Conservation (phyloP, 2,797 vertebrate genomes). For the Phataginus tetradactyla region DNA sequence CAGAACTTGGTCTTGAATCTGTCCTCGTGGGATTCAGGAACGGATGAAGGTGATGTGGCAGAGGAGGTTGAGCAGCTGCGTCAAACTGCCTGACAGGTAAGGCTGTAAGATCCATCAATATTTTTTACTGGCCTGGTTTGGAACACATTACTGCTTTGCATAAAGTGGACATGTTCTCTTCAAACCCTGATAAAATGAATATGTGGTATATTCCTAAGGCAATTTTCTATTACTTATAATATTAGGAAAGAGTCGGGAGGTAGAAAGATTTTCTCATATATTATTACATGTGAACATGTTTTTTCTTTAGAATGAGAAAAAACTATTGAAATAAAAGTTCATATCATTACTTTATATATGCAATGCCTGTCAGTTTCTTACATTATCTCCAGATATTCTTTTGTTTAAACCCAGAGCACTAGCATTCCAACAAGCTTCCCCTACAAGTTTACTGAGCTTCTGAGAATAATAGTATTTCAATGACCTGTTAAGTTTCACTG, state of each 20-base stretch:
- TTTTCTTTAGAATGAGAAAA: neutral
- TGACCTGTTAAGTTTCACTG: neutral
- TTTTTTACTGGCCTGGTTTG: neutral
- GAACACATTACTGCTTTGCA: neutral
- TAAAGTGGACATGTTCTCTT: neutral
- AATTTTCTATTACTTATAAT: neutral
- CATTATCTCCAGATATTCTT: neutral
- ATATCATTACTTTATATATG: neutral
- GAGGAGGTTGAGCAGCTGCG: neutral
- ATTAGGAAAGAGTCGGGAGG: neutral
- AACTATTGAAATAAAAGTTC: neutral
- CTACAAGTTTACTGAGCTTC: neutral
- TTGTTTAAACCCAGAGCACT: neutral
- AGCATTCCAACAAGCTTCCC: neutral
- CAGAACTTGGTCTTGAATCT: neutral
- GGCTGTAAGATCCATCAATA: neutral
- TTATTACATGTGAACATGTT: neutral
- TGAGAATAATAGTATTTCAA: neutral
- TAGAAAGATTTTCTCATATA: neutral
- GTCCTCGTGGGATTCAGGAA: neutral
- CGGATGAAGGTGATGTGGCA: neutral
- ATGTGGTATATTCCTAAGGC: neutral
- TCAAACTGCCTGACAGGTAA: neutral
- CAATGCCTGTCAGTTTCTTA: neutral
- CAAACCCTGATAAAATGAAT: neutral